Conservation (phyloP, 2,888 invertebrate species). For the Leptopilina syphax region DNA sequence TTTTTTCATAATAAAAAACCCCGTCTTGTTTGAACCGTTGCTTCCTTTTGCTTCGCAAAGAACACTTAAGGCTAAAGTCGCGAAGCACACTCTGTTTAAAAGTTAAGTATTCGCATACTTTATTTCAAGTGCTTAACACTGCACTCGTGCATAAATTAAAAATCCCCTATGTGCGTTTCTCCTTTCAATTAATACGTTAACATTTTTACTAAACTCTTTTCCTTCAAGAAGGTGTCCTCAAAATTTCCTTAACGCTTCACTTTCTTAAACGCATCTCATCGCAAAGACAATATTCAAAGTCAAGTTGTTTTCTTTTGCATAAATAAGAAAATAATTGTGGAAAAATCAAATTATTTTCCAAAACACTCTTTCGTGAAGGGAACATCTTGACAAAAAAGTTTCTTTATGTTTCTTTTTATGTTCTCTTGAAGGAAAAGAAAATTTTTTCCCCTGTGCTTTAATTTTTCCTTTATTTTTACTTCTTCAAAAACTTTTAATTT, state of each 20-base stretch:
- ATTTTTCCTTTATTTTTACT: too few species aligned
- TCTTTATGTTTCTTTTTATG: too few species aligned
- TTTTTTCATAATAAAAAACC: conserved; percentile 48
- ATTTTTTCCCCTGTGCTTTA: too few species aligned
- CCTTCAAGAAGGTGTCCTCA: conserved; percentile 8
- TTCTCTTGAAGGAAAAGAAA: too few species aligned
- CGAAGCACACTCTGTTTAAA: conserved; percentile 56
- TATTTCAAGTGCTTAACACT: conserved; percentile 71
- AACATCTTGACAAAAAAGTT: too few species aligned
- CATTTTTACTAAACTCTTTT: conserved; percentile 38
- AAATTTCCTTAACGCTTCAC: conserved; percentile 1
- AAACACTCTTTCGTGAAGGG: too few species aligned
- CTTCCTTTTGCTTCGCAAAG: conserved; percentile 54
- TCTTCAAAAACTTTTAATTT: too few species aligned
- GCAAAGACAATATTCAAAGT: background rate
- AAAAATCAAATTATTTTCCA: too few species aligned
- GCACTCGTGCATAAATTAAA: conserved; percentile 73
- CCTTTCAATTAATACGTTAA: conserved; percentile 60
- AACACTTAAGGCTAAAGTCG: conserved; percentile 56
- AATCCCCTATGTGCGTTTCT: conserved; percentile 63
- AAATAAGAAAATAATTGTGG: background rate
- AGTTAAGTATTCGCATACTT: conserved; percentile 67
- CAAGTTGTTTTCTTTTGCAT: background rate
- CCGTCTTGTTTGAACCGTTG: conserved; percentile 54
- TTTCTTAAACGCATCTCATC: background rate